These are phyloP conservation scores for Apis dorsata DNA, from an alignment of 1,140 invertebrate species.

Conservation along the genomic window DNA sequence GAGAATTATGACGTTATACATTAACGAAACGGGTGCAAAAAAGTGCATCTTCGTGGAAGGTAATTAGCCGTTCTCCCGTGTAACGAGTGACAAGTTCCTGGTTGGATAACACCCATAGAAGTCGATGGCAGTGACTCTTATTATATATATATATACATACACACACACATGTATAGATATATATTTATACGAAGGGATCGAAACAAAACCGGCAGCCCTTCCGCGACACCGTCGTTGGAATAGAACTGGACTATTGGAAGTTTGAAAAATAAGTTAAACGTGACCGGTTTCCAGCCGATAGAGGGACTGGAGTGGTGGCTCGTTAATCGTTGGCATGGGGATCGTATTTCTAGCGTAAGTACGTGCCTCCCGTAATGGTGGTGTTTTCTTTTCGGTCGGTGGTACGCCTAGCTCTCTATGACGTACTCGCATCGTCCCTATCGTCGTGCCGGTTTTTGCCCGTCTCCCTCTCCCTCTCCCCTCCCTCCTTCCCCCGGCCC, in stretches of 20 bases:
- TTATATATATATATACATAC: neutral
- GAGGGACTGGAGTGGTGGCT: neutral
- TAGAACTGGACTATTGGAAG: no score
- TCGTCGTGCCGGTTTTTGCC: slow-evolving; percentile 25
- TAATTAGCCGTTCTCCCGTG: slow-evolving; percentile 9
- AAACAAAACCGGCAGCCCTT: neutral
- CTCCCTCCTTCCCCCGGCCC: neutral
- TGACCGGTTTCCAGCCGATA: slow-evolving; percentile 25
- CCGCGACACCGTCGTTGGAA: no score
- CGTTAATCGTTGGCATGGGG: slow-evolving; percentile 36
- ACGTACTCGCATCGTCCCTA: neutral
- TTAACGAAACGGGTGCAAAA: neutral
- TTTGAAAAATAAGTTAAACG: slow-evolving; percentile 23
- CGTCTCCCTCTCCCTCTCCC: neutral
- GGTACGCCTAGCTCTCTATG: no score
- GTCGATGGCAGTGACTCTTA: neutral
- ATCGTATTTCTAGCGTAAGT: slow-evolving; percentile 36
- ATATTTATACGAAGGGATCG: neutral
- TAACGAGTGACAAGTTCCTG: slow-evolving; percentile 35
- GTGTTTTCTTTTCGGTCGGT: slow-evolving; percentile 31
- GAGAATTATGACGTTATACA: slow-evolving; percentile 10
- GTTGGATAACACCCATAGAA: neutral
- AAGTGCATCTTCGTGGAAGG: neutral
- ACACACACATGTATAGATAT: no score
- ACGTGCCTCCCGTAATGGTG: slow-evolving; percentile 33